These are phyloP conservation scores for Hypercompe scribonia DNA, from an alignment of 2,888 invertebrate genomes.

Conservation along the genomic window DNA sequence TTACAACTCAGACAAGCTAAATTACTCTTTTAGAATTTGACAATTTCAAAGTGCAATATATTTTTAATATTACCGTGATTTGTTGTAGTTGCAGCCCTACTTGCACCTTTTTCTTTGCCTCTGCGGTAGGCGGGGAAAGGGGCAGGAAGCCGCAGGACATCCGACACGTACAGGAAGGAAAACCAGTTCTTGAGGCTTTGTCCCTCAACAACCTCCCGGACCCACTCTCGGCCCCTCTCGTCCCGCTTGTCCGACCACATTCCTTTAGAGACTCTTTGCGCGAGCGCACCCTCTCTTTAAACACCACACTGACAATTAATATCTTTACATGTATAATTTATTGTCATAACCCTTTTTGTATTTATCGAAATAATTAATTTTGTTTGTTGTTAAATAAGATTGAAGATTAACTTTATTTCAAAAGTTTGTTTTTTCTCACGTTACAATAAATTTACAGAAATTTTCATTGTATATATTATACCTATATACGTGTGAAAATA, in stretches of 20 bases:
- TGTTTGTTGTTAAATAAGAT: neutral
- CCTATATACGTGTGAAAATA: neutral
- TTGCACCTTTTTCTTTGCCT: slow-evolving; percentile 65
- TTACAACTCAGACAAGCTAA: neutral
- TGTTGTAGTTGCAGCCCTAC: slow-evolving; percentile 63
- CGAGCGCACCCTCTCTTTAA: slow-evolving; percentile 72
- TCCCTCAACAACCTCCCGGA: slow-evolving; percentile 77
- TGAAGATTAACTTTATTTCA: neutral
- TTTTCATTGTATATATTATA: neutral
- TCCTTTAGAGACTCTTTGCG: slow-evolving; percentile 77
- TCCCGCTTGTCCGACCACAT: slow-evolving; percentile 77
- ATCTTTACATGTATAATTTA: slow-evolving; percentile 28
- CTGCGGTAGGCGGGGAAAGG: slow-evolving; percentile 67
- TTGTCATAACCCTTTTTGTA: slow-evolving; percentile 2
- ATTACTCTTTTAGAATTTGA: neutral
- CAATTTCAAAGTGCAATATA: neutral
- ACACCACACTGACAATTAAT: slow-evolving; percentile 54
- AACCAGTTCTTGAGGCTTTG: slow-evolving; percentile 84
- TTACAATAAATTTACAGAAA: neutral
- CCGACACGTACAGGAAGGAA: slow-evolving; percentile 87
- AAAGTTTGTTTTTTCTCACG: neutral
- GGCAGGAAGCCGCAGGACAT: slow-evolving; percentile 87
- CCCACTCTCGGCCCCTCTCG: slow-evolving; percentile 59
- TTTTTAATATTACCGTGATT: slow-evolving; percentile 20
- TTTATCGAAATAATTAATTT: neutral